These are phyloP conservation scores for Sarcophaga variegata DNA, from an alignment of 2,888 invertebrate genomes.

Conservation along the genomic window DNA sequence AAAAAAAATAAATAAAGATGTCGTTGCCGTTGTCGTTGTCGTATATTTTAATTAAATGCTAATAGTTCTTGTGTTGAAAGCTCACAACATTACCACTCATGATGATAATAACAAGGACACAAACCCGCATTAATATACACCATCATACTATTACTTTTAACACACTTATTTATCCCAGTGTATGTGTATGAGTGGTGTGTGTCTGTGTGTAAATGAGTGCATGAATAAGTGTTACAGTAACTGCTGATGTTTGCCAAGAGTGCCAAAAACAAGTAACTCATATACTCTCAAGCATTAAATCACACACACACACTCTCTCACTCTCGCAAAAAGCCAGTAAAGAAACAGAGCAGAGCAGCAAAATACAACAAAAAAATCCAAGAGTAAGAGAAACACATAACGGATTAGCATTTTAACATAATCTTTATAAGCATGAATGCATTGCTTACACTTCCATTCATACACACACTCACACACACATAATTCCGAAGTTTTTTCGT, in stretches of 20 bases:
- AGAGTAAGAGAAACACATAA: constrained; percentile 55
- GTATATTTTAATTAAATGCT: constrained; percentile 69
- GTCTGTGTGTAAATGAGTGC: constrained; percentile 9
- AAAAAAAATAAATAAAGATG: not conserved
- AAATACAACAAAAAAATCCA: not conserved
- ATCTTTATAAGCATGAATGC: constrained; percentile 66
- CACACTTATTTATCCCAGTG: no score
- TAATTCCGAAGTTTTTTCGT: constrained; percentile 6
- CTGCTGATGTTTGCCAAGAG: constrained; percentile 67
- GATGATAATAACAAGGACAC: constrained; percentile 58
- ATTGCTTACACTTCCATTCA: constrained; percentile 34
- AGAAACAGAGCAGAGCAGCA: not conserved
- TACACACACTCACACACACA: not conserved
- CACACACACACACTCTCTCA: constrained; percentile 33
- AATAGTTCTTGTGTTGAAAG: constrained; percentile 69
- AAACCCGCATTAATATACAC: not conserved
- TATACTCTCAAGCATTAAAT: constrained; percentile 53
- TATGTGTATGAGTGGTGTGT: not conserved
- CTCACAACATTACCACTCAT: constrained; percentile 67
- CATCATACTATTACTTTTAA: not conserved
- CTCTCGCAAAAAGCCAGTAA: not conserved
- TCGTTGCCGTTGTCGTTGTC: constrained; percentile 37
- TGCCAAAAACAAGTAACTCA: constrained; percentile 64
- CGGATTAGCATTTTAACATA: constrained; percentile 69
- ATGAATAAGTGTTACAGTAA: constrained; percentile 41